These are phyloP conservation scores for Rhodophaea formosa DNA, from an alignment of 2,888 invertebrate species.

Conservation along the genomic window DNA sequence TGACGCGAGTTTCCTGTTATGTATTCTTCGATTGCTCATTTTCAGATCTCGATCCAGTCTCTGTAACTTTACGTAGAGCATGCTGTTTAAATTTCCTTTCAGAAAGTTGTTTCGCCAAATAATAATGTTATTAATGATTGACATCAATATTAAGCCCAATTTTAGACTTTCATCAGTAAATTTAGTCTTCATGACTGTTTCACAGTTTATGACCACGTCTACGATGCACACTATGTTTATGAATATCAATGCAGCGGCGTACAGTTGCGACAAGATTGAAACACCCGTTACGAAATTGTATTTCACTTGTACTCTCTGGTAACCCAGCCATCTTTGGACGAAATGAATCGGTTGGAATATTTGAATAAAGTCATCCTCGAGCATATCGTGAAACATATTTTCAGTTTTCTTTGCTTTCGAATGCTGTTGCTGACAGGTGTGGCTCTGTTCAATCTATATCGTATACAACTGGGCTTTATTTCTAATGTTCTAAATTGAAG, in stretches of 20 bases:
- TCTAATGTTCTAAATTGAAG: no score
- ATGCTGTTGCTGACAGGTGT: neutral
- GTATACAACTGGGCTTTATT: no score
- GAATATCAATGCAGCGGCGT: conserved; percentile 41
- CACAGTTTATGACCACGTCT: conserved; percentile 34
- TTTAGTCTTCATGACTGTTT: conserved; percentile 29
- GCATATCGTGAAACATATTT: conserved; percentile 35
- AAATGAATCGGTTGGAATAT: conserved; percentile 47
- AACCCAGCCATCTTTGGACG: conserved; percentile 43
- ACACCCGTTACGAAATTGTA: conserved; percentile 49
- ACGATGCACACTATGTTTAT: conserved; percentile 33
- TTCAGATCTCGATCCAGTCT: conserved; percentile 50
- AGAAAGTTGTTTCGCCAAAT: conserved; percentile 39
- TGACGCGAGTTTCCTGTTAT: conserved; percentile 36
- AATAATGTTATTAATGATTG: conserved; percentile 33
- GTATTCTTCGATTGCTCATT: conserved; percentile 33
- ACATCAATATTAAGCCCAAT: conserved; percentile 37
- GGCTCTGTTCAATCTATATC: neutral
- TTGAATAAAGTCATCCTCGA: conserved; percentile 52
- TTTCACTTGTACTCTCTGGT: conserved; percentile 47
- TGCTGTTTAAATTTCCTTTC: conserved; percentile 33
- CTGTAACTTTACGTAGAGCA: conserved; percentile 58
- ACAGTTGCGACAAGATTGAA: conserved; percentile 39
- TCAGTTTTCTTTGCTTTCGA: neutral
- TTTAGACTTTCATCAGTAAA: conserved; percentile 40